A percentile compares a stretch with the other conserved stretches of the same genome.
These are phyloP conservation scores for Myxocyprinus asiaticus DNA, from an alignment of 2,113 vertebrate genomes.

Conservation along the genomic window DNA sequence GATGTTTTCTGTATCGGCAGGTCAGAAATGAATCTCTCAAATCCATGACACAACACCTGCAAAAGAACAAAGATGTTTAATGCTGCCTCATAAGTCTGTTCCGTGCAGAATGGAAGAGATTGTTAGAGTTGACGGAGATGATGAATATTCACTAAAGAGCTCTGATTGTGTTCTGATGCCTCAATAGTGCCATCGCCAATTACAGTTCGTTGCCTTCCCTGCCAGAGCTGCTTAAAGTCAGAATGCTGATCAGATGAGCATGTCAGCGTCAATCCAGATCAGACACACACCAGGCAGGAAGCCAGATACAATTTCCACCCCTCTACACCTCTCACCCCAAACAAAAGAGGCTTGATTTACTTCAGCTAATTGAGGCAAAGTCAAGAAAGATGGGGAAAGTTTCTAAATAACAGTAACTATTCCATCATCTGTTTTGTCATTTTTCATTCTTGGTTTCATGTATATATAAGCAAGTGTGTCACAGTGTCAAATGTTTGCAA, in stretches of 20 bases:
- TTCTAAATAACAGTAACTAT: conserved; percentile 3
- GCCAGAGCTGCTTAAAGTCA: conserved; percentile 67
- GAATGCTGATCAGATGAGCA: conserved; percentile 68
- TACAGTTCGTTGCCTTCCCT: conserved; percentile 65
- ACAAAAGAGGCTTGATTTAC: conserved; percentile 53
- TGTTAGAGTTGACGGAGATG: conserved; percentile 3
- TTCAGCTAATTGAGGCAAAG: conserved; percentile 33
- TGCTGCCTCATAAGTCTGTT: conserved; percentile 11
- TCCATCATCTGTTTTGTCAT: not conserved
- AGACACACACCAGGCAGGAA: conserved; percentile 55
- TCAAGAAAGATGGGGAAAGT: conserved; percentile 17
- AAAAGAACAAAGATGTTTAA: conserved; percentile 8
- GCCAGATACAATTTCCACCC: conserved; percentile 35
- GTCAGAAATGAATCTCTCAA: not conserved
- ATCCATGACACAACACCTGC: not conserved
- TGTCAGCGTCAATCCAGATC: conserved; percentile 67
- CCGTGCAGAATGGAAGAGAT: not conserved
- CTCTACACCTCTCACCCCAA: conserved; percentile 53
- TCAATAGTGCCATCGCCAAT: conserved; percentile 68
- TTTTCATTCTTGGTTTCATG: no score
- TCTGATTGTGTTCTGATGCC: conserved; percentile 56
- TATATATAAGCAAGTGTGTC: no score
- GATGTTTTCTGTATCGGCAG: not conserved
- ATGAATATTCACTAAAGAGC: conserved; percentile 65
- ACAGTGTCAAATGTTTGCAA: no score